Base-by-base conservation (phyloP, 2,113 vertebrate species). In the Lepus timidus region DNA sequence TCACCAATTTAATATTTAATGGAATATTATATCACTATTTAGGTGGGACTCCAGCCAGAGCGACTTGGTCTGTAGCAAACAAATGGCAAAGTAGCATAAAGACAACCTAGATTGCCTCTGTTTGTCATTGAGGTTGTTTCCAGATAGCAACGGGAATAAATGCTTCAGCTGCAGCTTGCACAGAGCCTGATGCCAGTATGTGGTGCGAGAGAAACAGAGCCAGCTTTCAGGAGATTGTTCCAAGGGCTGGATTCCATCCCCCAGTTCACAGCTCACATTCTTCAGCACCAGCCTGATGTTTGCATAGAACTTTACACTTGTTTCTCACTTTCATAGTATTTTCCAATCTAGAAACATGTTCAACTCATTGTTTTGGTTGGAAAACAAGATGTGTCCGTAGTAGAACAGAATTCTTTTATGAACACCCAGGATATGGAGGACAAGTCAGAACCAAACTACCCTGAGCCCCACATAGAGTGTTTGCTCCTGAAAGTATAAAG, bases 111-210 rank as follows among this genome's bases (percentile, higher is more conserved):
- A 70, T 49, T 27, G 39, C 71, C 52, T 62, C 73, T 92, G 58
- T 96, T 97, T 95, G 93, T 92, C 61, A 85, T 90, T 5, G 61
- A 95, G 44, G 25, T 75, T 97, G 92, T 96, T 96, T 97, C 79
- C 87, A 90, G 87, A 94, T 20, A 85, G 93, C 75, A 79, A 83
- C 22, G 78, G 14, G 68, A 93, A 81, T 64, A 39, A 88, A 90
- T 31, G 85, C 89, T 92, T 94, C 76, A 85, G 83, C 80, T 85
- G 73, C 73, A 75, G 39, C 76, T 96, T 64, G 31, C 82, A 70
- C 44, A 14, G 95, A 75, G 67, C 81, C 88, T 49, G 27, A 22
- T 75, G 90, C 95, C 94, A 95, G 88, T 39, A 20, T 88, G 71
- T 62, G 68, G 36, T 23, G 16, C 0, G 3, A 90, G 36, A 78